Base-by-base conservation (phyloP, 2,888 invertebrate genomes). In the Autographa pulchrina region DNA sequence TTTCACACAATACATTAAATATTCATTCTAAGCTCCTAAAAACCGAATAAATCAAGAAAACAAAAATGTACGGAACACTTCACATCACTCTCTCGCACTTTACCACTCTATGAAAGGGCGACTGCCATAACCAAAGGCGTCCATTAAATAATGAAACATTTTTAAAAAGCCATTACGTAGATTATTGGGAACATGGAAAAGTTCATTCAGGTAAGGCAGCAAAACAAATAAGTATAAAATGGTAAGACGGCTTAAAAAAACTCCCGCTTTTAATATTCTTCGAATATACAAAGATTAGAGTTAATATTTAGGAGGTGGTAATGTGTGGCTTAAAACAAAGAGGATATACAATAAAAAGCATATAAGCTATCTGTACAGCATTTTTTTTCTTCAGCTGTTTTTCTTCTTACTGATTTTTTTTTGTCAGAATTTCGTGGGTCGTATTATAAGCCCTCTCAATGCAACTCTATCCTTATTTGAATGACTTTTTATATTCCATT, bases 111-210 rank as follows among this genome's bases (percentile, higher is more conserved):
- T 78, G 80, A 84, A 80, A 82, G 80, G 69, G 74, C 71, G 18
- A 63, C 71, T 77, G 74, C 78, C 80, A 84, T 85, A 80, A 84
- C 78, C 74, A 65, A 62, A 81, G 74, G 71, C 80, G 76, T 79
- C 82, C 84, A 86, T 88, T 88, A 83, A 81, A 84, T 84, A 87
- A 82, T 85, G 83, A 86, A 86, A 84, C 77, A 70, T 76, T 78
- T 75, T 68, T 77, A 75, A 76, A 78, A 82, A 85, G 75, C 84
- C 83, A 86, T 89, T 87, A 86, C 60, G 82, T 78, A 85, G 84
- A 88, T 82, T 82, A 84, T 79, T 75, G 78, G 66, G 78, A 81
- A 78, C 76, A 74, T 63, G 71, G 74, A 63, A 75, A 81, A 74
- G 70, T 78, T 73, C 68, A 61, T 62, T 48, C 31, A 64, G 62